These are phyloP conservation scores for Boulengerochromis microlepis DNA, from an alignment of 2,113 vertebrate genomes.

Conservation along the genomic window DNA sequence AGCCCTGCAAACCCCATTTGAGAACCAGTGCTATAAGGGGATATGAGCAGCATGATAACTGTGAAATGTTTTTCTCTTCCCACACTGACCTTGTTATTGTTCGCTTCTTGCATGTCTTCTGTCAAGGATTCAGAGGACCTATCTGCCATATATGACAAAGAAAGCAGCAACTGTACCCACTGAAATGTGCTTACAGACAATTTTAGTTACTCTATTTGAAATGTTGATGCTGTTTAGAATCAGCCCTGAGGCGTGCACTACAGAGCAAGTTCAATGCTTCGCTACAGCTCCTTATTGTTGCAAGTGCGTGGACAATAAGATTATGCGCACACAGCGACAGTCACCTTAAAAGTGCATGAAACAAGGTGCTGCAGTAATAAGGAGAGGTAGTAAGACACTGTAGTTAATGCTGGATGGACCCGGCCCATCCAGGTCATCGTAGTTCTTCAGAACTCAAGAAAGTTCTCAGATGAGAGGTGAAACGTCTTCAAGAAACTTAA, in stretches of 20 bases:
- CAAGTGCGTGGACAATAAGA: not conserved
- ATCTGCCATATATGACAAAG: not conserved
- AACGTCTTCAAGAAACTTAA: not conserved
- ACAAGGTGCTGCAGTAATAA: not conserved
- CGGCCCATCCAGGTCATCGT: rapidly evolving
- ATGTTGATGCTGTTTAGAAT: not conserved
- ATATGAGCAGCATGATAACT: not conserved
- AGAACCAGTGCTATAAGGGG: not conserved
- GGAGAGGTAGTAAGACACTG: not conserved
- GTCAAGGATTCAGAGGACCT: not conserved
- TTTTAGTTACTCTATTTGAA: not conserved
- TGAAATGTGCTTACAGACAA: not conserved
- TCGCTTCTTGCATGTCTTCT: rapidly evolving
- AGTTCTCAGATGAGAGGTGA: rapidly evolving
- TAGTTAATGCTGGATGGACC: not conserved
- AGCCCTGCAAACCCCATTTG: not conserved
- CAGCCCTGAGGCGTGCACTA: rapidly evolving
- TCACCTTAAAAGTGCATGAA: not conserved
- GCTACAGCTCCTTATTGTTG: not conserved
- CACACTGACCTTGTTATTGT: not conserved
- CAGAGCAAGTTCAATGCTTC: not conserved
- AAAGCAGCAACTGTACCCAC: not conserved
- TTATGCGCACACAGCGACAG: rapidly evolving
- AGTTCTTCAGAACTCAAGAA: not conserved
- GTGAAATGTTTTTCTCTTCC: not conserved